Conservation (phyloP, 2,888 invertebrate species). For the Andrena dorsata region DNA sequence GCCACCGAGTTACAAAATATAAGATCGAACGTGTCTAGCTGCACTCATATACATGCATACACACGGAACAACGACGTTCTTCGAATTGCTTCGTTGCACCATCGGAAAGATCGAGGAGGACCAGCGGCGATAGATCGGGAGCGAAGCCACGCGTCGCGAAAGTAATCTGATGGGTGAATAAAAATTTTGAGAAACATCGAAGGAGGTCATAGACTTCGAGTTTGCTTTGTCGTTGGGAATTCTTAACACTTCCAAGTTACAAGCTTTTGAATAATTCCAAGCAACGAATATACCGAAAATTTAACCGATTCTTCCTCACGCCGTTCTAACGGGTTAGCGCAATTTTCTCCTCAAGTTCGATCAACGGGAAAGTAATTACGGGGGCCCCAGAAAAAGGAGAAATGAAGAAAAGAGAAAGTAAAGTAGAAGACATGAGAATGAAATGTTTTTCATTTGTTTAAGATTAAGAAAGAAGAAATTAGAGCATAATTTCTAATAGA, state of each 20-base stretch:
- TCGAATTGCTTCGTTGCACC: not conserved
- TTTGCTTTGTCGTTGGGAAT: not conserved
- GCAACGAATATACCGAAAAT: not conserved
- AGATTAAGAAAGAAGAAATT: too few species aligned
- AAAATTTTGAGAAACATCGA: not conserved
- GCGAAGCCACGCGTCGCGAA: not conserved
- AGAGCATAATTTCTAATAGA: too few species aligned
- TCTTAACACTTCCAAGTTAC: not conserved
- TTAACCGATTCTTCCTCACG: not conserved
- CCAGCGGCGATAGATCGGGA: constrained; percentile 22
- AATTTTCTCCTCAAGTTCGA: too few species aligned
- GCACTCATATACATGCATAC: not conserved
- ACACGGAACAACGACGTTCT: not conserved
- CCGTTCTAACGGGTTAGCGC: too few species aligned
- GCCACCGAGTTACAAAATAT: constrained; percentile 28
- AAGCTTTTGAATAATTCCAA: not conserved
- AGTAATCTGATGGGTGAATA: not conserved
- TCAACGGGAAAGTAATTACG: too few species aligned
- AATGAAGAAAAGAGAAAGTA: too few species aligned
- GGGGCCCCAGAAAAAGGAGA: too few species aligned
- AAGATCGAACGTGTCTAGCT: constrained; percentile 31
- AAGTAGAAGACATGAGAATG: too few species aligned
- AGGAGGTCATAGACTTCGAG: not conserved
- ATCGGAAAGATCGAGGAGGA: constrained; percentile 30
- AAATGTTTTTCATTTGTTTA: too few species aligned